Base-by-base conservation (phyloP, 2,113 vertebrate species). In the Dascyllus trimaculatus region DNA sequence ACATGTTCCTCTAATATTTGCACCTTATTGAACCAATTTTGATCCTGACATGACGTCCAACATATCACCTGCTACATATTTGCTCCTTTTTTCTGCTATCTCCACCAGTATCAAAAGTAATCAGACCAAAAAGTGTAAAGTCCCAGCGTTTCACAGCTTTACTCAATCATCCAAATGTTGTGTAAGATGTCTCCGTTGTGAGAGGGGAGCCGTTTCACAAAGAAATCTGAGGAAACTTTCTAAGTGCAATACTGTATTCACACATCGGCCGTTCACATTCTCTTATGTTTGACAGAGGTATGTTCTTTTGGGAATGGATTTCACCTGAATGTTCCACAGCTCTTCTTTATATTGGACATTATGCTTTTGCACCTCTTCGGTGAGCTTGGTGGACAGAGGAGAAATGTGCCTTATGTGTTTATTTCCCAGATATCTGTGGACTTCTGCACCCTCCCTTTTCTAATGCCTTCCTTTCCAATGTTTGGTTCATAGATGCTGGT, bases 321-420 rank as follows among this genome's bases (percentile, higher is more conserved):
- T 70, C 32, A 80, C 25, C n/a, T 1, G 10, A 49, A 15, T 66
- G 25, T 45, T 76, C 19, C 19, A 29, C n/a, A 32, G 35, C 22
- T 25, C 10, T 57, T 10, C 19, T 54, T 75, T 5, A 13, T 22
- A 26, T 0, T 1, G 18, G 24, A 66, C 4, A 26, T 69, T n/a
- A 6, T 43, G 6, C 6, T 29, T 29, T 29, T 80, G 72, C 63
- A 85, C 67, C 26, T 78, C 57, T 40, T 66, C 19, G 40, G 11
- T 51, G 49, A 26, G 25, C 15, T 32, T 53, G 25, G 58, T 40
- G 38, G 14, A 35, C 21, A 61, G 38, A 66, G 21, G 43, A 88
- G n/a, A 63, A 61, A 69, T 62, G 93, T 94, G 93, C 92, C 94
- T 95, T 94, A 88, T 63, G 29, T 80, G 22, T 25, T 46, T 5